Percentiles rank a stretch among this genome's conserved stretches.
Conservation (phyloP, 2,797 vertebrate species). For the Nannoperca obscura region DNA sequence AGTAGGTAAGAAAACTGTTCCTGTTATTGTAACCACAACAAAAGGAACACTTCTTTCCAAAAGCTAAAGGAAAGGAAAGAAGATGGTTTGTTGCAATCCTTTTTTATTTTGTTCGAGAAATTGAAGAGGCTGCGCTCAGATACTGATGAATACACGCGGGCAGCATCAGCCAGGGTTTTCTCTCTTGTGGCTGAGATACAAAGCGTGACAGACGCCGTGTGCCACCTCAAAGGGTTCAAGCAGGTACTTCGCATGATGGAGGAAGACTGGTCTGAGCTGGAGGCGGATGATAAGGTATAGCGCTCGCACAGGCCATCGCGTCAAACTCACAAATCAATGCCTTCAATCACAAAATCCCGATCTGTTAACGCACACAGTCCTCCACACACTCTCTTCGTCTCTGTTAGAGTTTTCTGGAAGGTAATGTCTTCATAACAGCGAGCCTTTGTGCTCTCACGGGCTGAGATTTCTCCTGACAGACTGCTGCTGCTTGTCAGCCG, state of each 20-base stretch:
- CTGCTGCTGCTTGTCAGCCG: conserved; percentile 36
- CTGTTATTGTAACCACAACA: conserved; percentile 1
- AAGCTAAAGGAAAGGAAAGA: neutral
- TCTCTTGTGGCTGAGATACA: conserved; percentile 6
- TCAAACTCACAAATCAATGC: conserved; percentile 33
- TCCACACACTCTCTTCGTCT: neutral
- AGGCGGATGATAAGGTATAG: conserved; percentile 46
- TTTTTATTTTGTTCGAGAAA: neutral
- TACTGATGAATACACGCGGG: neutral
- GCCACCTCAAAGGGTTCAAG: conserved; percentile 40
- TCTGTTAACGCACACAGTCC: conserved; percentile 1
- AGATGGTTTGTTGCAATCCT: neutral
- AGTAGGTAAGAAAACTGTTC: neutral
- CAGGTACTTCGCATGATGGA: conserved; percentile 66
- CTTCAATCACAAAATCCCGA: conserved; percentile 29
- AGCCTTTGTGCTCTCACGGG: neutral
- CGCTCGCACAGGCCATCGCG: conserved; percentile 1
- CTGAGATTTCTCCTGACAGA: conserved; percentile 52
- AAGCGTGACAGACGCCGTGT: conserved; percentile 46
- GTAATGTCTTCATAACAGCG: conserved; percentile 20
- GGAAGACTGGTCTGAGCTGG: conserved; percentile 40
- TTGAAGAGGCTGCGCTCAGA: conserved; percentile 1
- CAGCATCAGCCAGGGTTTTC: neutral
- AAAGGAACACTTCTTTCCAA: neutral
- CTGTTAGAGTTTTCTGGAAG: conserved; percentile 4